Base-by-base conservation (phyloP, 2,113 vertebrate species). In the Osmerus eperlanus region DNA sequence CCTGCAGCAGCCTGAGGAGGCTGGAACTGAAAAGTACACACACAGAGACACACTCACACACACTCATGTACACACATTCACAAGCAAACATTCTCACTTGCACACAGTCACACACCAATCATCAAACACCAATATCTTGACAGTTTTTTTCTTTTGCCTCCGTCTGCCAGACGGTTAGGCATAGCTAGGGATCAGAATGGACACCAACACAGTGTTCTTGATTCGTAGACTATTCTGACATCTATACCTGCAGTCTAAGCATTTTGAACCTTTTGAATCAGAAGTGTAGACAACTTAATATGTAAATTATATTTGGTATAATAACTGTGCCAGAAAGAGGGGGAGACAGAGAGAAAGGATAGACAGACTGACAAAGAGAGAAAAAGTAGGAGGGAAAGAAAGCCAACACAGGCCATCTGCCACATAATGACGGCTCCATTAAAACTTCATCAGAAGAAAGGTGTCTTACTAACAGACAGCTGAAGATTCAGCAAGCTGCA, bases 371-470 rank as follows among this genome's bases (percentile, higher is more conserved):
- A 68, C 12, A 63, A 25, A 32, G 15, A 58, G 28, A 36, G 54
- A 25, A 55, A 19, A 29, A 28, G 67, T 21, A 51, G 66, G 66
- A 61, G 32, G 80, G 74, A 77, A 62, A 29, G 28, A 66, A 70
- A 82, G 80, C 78, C 79, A 87, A 88, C 84, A 84, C 74, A 78
- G 80, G 82, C 72, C 79, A 76, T 78, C 84, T 80, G 69, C 28
- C 72, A 64, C 78, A 70, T 52, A 73, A 67, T 55, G 54, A 84
- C 67, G 54, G 79, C 66, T 51, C 23, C 81, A 86, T 90, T 84
- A 88, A 87, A 87, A 76, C 78, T 85, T 87, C 85, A 89, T 89
- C 87, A 85, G 79, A 88, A 74, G 81, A 83, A 86, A 83, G 75
- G 61, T 55, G 60, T 52, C 83, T 86, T 77, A 83, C 63, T 82